A percentile compares a stretch with the other conserved stretches of the same genome.
phyloP scores from a whole-genome alignment of 2,113 vertebrate genomes.

The Pachyramphus minor region DNA sequence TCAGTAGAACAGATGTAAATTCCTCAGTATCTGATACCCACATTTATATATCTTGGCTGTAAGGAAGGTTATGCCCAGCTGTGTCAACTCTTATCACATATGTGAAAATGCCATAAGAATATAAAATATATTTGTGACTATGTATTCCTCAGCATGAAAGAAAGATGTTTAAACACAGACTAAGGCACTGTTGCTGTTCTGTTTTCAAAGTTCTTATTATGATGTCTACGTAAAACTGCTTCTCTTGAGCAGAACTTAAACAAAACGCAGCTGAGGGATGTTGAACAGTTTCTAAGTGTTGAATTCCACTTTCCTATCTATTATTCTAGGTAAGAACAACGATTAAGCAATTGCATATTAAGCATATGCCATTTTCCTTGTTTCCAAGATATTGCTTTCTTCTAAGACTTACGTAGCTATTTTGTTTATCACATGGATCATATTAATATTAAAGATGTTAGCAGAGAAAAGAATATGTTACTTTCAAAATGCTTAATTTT shows the following conservation, averaged over 20 bases:
- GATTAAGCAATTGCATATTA: background rate
- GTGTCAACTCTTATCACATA: background rate
- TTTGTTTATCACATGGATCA: background rate
- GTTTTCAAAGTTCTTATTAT: background rate
- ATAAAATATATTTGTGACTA: background rate
- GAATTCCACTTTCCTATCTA: background rate
- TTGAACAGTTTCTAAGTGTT: background rate
- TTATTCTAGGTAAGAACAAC: background rate
- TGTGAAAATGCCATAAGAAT: background rate
- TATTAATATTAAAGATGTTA: background rate
- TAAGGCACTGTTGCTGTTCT: background rate
- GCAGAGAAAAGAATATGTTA: background rate
- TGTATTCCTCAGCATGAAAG: background rate
- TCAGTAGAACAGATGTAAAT: background rate
- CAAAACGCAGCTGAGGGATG: background rate
- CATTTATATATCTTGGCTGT: background rate
- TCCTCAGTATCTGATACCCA: background rate
- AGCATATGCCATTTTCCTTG: background rate
- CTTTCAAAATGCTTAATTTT: background rate
- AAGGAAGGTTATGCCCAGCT: background rate
- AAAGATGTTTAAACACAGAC: background rate
- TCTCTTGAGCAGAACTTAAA: background rate
- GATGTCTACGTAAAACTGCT: background rate
- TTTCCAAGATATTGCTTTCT: background rate
- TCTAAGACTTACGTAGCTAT: background rate